Evolutionary conservation across 2,888 invertebrate genomes (phyloP).

Genomic region (Cryptosula pallasiana): DNA sequence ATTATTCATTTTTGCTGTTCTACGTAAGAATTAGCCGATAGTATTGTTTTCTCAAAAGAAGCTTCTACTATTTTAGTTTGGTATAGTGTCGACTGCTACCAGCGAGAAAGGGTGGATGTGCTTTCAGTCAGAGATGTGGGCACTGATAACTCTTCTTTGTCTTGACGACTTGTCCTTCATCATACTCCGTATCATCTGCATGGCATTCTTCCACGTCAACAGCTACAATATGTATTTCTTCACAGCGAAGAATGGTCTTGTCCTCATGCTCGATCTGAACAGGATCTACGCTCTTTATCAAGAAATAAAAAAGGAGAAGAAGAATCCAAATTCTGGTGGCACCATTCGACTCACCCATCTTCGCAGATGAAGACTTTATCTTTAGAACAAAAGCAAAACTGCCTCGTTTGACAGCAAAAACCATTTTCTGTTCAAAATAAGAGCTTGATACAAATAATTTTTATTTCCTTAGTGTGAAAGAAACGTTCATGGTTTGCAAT

Average conservation of each 20-base stretch:
- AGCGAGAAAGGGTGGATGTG: slow-evolving; percentile 27
- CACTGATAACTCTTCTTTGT: slow-evolving; percentile 44
- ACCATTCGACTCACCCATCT: neutral
- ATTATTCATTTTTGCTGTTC: too few relatives aligned
- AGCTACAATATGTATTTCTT: slow-evolving; percentile 95
- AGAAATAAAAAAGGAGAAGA: neutral
- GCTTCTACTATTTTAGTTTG: neutral
- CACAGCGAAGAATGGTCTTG: slow-evolving; percentile 83
- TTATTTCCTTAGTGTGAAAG: too few relatives aligned
- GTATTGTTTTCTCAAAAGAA: neutral
- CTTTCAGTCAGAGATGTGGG: slow-evolving; percentile 36
- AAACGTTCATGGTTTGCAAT: too few relatives aligned
- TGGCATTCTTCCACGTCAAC: slow-evolving; percentile 78
- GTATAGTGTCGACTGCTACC: slow-evolving; percentile 1
- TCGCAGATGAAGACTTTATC: too few relatives aligned
- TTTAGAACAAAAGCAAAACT: too few relatives aligned
- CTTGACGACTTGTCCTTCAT: slow-evolving; percentile 51
- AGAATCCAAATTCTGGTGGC: neutral
- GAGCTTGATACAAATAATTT: too few relatives aligned
- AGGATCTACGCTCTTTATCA: slow-evolving; percentile 48
- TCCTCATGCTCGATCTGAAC: slow-evolving; percentile 80
- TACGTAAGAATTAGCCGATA: neutral
- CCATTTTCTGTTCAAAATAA: too few relatives aligned
- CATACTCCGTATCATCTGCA: slow-evolving; percentile 64
- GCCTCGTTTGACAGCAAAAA: too few relatives aligned